Base-by-base conservation (phyloP, 1,140 invertebrate species). In the Drosophila micromelanica region DNA sequence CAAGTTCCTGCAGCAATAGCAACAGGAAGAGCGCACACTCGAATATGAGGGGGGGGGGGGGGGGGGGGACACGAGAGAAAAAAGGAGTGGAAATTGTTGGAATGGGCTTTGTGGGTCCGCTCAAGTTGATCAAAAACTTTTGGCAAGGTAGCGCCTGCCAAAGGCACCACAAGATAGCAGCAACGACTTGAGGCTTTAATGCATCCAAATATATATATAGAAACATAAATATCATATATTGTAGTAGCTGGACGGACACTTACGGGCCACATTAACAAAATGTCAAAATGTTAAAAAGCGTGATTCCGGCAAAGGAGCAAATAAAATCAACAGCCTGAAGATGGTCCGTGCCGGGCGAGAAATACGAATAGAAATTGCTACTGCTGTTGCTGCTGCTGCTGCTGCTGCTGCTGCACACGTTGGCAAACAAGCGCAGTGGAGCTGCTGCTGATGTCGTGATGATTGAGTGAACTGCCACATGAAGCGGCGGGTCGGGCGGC, bases 401-500 rank as follows among this genome's bases (percentile, higher is more conserved):
- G 32, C 35, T 32, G 20, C 37, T 42, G 49, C 51, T 42, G 38
- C 15, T 54, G 49, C 57, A 56, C 30, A 62, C 65, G 43, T 57
- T 63, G 54, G 57, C 81, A 85, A 86, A 85, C 81, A 85, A 82
- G 71, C 82, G 82, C 82, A 87, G 79, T 82, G 67, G 37, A 55
- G 68, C 35, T 61, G 59, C 38, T 73, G 49, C 73, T 73, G 48
- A 74, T 86, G 81, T 76, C 68, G 61, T 75, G 82, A 85, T 90
- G 86, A 90, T 90, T 90, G 81, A 90, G 81, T 90, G 86, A 90
- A 90, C 81, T 87, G 86, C 76, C 86, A 90, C 68, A 90, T 90
- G 86, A 27, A 49, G 80, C 76, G 73, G 80, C 62, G 38, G 60
- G 57, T 78, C 63, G 56, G 43, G 43, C 64, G 38, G 12, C 52